phyloP scores from a whole-genome alignment of 1,140 invertebrate genomes.

The Hylaeus volcanicus region DNA sequence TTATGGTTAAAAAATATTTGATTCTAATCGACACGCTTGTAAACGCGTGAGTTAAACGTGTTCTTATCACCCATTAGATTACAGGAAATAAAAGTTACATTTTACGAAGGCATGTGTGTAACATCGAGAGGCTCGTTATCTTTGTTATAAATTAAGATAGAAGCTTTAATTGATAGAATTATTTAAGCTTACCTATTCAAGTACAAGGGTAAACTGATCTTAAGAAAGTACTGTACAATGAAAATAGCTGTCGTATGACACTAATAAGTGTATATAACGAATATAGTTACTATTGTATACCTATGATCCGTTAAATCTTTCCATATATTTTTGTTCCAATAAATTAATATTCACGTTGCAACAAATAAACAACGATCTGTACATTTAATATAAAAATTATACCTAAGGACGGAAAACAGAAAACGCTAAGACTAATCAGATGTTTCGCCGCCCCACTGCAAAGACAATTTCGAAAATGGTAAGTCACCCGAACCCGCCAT shows the following conservation, averaged over 20 bases:
- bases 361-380: slow-evolving; percentile 68
- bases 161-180: slow-evolving; percentile 54
- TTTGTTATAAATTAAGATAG: slow-evolving; percentile 52
- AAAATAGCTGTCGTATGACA: slow-evolving; percentile 55
- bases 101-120: slow-evolving; percentile 44
- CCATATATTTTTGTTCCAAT: slow-evolving; percentile 59
- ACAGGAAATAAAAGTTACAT: slow-evolving; percentile 43
- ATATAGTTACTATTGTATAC: slow-evolving; percentile 48
- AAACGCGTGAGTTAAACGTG: slow-evolving; percentile 3
- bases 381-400: slow-evolving; percentile 76
- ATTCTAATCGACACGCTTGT: slow-evolving; percentile 29
- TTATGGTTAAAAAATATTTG: slow-evolving; percentile 42
- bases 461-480: slow-evolving; percentile 44
- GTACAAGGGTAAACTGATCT: slow-evolving; percentile 57
- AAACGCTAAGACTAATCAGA: slow-evolving; percentile 70
- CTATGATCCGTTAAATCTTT: slow-evolving; percentile 53
- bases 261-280: slow-evolving; percentile 52
- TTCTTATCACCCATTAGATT: slow-evolving; percentile 32
- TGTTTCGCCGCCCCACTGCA: slow-evolving; percentile 51
- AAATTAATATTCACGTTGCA: slow-evolving; percentile 66
- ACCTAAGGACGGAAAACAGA: slow-evolving; percentile 79
- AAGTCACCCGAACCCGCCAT: neutral
- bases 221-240: slow-evolving; percentile 60
- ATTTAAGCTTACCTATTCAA: slow-evolving; percentile 53
- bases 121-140: slow-evolving; percentile 40